A percentile compares a stretch with the other conserved stretches of the same genome.
Evolutionary conservation across 2,113 vertebrate species (phyloP).

Genomic region (Buteo buteo): DNA sequence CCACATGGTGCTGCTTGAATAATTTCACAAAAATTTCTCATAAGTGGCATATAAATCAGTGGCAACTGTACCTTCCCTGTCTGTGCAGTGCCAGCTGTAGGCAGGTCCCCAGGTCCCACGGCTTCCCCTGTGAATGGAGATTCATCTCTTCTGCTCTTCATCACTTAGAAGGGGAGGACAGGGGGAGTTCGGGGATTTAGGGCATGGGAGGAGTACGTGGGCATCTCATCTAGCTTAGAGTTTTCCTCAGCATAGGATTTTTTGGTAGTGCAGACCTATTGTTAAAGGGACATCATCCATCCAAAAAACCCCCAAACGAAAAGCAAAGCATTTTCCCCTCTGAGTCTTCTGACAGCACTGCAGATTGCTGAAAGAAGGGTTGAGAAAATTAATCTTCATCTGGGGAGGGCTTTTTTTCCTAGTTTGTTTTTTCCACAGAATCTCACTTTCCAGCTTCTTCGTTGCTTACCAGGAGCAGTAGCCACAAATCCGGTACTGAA

Average conservation of each 20-base stretch:
- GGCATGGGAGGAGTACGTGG: not conserved
- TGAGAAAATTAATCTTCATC: not conserved
- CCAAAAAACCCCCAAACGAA: not conserved
- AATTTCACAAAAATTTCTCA: not conserved
- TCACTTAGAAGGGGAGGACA: not conserved
- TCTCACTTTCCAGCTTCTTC: not conserved
- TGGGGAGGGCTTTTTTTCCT: not conserved
- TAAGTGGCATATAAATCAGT: not conserved
- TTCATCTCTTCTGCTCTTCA: not conserved
- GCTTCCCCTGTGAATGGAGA: not conserved
- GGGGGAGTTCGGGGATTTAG: not conserved
- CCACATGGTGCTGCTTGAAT: not conserved
- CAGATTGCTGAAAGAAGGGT: not conserved
- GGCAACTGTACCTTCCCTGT: not conserved
- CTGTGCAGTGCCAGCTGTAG: not conserved
- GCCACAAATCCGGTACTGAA: not conserved
- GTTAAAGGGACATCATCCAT: not conserved
- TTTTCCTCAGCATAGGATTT: not conserved
- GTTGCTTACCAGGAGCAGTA: not conserved
- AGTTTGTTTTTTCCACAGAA: not conserved
- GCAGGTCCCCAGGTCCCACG: not conserved
- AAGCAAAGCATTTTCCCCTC: not conserved
- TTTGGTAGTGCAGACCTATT: not conserved
- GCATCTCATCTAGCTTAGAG: not conserved
- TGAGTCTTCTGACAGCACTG: not conserved